Conservation (phyloP, 2,888 invertebrate genomes). For the Embidobia sp. region DNA sequence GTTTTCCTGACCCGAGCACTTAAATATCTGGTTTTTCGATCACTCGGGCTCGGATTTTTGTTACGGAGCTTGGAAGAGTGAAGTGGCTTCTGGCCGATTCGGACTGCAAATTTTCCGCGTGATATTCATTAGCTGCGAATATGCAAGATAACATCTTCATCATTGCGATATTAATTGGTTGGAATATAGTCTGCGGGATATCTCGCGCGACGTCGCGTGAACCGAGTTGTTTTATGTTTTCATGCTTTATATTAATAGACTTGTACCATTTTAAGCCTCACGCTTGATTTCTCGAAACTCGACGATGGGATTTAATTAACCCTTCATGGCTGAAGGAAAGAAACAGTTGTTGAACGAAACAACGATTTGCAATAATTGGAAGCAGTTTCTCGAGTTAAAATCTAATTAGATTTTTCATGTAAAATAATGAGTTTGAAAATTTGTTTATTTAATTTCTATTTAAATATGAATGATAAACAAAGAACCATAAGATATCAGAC, state of each 20-base stretch:
- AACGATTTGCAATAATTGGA: too few species aligned
- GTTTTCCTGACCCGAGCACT: constrained; percentile 5
- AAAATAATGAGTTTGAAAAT: too few species aligned
- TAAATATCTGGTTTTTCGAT: constrained; percentile 19
- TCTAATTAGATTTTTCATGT: too few species aligned
- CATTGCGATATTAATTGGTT: too few species aligned
- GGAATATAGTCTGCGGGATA: not conserved
- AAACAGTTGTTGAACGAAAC: too few species aligned
- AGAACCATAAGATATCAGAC: too few species aligned
- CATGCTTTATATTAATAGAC: constrained; percentile 16
- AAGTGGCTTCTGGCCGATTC: not conserved
- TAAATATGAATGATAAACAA: too few species aligned
- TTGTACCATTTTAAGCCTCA: not conserved
- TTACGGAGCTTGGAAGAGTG: not conserved
- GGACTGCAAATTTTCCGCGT: constrained; percentile 5
- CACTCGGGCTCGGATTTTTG: not conserved
- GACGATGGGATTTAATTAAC: constrained; percentile 1
- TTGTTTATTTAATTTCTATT: too few species aligned
- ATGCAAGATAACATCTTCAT: not conserved
- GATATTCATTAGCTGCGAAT: constrained; percentile 20
- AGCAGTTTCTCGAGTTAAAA: too few species aligned
- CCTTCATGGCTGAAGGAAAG: too few species aligned
- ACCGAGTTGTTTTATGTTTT: constrained; percentile 11
- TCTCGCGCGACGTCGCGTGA: not conserved
- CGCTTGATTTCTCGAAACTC: constrained; percentile 9